Evolutionary conservation across 2,888 invertebrate species (phyloP).

Genomic region (Archaeoteleia sp.): DNA sequence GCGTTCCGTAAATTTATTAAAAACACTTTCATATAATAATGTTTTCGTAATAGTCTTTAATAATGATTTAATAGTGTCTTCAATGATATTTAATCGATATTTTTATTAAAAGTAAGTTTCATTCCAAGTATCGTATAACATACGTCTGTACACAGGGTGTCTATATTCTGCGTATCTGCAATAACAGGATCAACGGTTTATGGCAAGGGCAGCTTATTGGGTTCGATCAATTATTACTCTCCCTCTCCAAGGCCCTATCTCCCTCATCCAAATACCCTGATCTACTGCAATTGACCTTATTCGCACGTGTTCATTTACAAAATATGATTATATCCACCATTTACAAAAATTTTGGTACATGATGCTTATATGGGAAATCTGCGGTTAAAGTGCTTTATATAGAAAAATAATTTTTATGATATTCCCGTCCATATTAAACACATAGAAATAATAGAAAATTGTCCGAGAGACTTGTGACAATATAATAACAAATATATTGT

Average conservation of each 20-base stretch:
- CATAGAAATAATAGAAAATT: too few species aligned
- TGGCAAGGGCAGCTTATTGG: conserved; percentile 66
- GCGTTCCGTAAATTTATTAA: too few species aligned
- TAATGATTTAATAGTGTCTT: conserved; percentile 14
- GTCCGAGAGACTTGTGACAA: too few species aligned
- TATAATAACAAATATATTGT: too few species aligned
- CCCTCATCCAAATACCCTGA: conserved; percentile 48
- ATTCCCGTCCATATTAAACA: too few species aligned
- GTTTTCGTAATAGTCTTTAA: conserved; percentile 4
- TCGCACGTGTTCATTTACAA: conserved; percentile 25
- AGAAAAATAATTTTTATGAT: too few species aligned
- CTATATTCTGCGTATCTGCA: conserved; percentile 60
- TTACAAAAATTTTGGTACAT: too few species aligned
- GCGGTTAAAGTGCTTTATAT: too few species aligned
- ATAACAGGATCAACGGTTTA: conserved; percentile 71
- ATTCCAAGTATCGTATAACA: conserved; percentile 33
- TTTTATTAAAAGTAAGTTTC: conserved; percentile 44
- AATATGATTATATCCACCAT: conserved; percentile 30
- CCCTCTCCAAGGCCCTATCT: conserved; percentile 61
- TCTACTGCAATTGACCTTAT: conserved; percentile 49
- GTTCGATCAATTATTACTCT: conserved; percentile 70
- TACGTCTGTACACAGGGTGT: conserved; percentile 48
- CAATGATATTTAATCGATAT: conserved; percentile 25
- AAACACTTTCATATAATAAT: too few species aligned
- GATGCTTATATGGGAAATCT: too few species aligned